phyloP scores from a whole-genome alignment of 2,888 invertebrate genomes.

The Drosophila limbata region DNA sequence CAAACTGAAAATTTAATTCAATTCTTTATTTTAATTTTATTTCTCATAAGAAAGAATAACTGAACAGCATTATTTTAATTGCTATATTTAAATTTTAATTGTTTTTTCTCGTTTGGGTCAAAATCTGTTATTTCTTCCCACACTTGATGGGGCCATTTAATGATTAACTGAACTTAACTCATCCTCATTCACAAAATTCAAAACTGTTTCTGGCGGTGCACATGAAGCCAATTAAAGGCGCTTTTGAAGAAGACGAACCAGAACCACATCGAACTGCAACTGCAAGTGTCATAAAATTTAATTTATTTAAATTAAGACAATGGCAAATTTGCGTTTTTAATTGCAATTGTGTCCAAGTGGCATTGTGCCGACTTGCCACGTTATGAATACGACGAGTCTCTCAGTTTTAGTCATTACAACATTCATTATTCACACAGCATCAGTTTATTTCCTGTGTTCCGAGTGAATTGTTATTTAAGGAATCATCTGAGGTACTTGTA shows the following conservation, averaged over 20 bases:
- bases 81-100: constrained; percentile 48
- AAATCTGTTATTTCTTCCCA: constrained; percentile 40
- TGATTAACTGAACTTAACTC: constrained; percentile 17
- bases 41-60: not conserved
- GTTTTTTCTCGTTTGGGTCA: constrained; percentile 30
- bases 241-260: constrained; percentile 6
- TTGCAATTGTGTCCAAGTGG: constrained; percentile 52
- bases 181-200: not conserved
- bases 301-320: constrained; percentile 81
- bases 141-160: constrained; percentile 32
- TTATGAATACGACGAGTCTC: constrained; percentile 14
- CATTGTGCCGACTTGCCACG: constrained; percentile 19
- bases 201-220: constrained; percentile 65
- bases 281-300: constrained; percentile 81
- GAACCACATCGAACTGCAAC: constrained; percentile 57
- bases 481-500: constrained; percentile 1
- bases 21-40: constrained; percentile 34
- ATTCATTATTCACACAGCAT: not conserved
- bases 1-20: constrained; percentile 37
- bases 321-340: constrained; percentile 79
- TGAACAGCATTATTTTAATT: constrained; percentile 27
- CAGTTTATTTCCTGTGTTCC: constrained; percentile 34
- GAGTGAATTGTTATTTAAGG: constrained; percentile 6
- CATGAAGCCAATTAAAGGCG: constrained; percentile 82
- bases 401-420: constrained; percentile 9